phyloP scores from a whole-genome alignment of 2,797 vertebrate species.

The Amphiprion clarkii region DNA sequence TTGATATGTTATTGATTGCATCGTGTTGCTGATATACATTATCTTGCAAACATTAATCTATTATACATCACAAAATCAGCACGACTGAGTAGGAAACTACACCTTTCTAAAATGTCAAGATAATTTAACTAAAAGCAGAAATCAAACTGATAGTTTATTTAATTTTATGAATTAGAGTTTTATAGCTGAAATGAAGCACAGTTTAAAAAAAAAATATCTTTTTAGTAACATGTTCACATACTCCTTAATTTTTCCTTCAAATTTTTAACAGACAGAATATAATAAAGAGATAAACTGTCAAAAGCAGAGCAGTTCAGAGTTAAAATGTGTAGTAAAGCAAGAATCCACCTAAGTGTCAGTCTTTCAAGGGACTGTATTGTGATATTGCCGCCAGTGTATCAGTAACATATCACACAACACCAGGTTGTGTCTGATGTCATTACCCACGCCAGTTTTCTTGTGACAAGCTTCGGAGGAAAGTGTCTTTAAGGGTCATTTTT shows the following conservation, averaged over 20 bases:
- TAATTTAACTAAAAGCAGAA: background rate
- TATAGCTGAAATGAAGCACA: background rate
- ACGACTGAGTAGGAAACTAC: background rate
- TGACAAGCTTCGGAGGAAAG: constrained; percentile 21
- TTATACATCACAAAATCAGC: too few species aligned
- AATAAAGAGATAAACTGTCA: background rate
- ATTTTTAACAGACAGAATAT: background rate
- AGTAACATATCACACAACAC: constrained; percentile 50
- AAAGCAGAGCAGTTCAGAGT: background rate
- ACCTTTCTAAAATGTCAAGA: background rate
- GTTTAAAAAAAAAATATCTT: too few species aligned
- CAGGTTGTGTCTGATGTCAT: constrained; percentile 49
- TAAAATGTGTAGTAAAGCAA: constrained; percentile 3
- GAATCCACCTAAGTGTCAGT: constrained; percentile 5
- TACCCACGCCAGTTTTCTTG: constrained; percentile 22
- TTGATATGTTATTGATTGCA: too few species aligned
- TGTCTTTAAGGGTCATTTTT: constrained; percentile 33
- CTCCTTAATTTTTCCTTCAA: background rate
- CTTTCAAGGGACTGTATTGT: constrained; percentile 7
- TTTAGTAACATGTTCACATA: background rate
- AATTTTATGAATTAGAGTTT: background rate
- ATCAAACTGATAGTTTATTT: background rate
- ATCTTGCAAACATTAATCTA: too few species aligned
- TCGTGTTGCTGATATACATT: too few species aligned
- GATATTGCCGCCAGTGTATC: constrained; percentile 46